phyloP scores from a whole-genome alignment of 2,797 vertebrate species.

The Tapirus indicus region DNA sequence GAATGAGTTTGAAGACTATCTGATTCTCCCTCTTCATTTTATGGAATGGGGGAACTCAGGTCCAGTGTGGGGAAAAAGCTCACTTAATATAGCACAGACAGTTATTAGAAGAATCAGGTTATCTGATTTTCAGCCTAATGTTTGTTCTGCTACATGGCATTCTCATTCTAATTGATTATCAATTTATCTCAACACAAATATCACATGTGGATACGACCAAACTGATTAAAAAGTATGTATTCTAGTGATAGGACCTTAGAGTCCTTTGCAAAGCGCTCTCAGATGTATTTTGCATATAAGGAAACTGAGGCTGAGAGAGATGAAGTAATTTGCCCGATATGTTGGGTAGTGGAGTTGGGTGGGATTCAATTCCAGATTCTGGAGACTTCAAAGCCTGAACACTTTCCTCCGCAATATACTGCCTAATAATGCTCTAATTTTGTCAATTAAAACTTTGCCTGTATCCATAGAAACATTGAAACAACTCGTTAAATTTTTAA shows the following conservation, averaged over 20 bases:
- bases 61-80: neutral
- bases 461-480: neutral
- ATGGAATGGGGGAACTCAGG: neutral
- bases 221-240: neutral
- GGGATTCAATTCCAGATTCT: neutral
- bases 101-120: neutral
- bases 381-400: neutral
- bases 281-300: neutral
- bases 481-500: conserved; percentile 12
- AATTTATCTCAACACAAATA: conserved; percentile 24
- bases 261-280: neutral
- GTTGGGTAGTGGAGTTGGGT: neutral
- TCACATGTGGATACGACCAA: neutral
- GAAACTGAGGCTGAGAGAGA: neutral
- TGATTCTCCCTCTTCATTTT: neutral
- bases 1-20: neutral
- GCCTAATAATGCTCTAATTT: neutral
- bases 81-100: neutral
- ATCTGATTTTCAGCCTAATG: neutral
- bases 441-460: conserved; percentile 26
- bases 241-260: neutral
- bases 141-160: neutral
- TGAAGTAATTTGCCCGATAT: conserved; percentile 16
- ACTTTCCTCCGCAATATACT: neutral
- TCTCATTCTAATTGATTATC: neutral